A percentile compares a stretch with the other conserved stretches of the same genome.
Conservation (phyloP, 2,888 invertebrate genomes). For the Hybos culiciformis region DNA sequence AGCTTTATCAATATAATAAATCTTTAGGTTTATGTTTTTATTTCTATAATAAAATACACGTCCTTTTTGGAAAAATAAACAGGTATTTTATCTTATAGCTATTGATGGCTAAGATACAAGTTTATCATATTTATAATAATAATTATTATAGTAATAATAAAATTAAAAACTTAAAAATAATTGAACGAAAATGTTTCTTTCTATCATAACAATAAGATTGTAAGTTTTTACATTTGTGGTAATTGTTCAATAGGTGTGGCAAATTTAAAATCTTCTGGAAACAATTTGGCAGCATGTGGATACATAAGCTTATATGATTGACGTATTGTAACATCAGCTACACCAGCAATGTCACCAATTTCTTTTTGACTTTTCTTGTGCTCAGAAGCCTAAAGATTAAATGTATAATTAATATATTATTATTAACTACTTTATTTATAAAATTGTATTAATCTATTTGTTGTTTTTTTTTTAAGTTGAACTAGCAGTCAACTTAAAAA, state of each 20-base stretch:
- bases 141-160: neutral
- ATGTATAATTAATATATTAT: neutral
- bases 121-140: too few species aligned
- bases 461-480: too few species aligned
- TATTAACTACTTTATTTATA: too few species aligned
- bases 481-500: too few species aligned
- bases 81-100: too few species aligned
- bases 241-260: slow-evolving; percentile 87
- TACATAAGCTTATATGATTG: slow-evolving; percentile 97
- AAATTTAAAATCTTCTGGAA: slow-evolving; percentile 94
- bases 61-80: too few species aligned
- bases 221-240: slow-evolving; percentile 56
- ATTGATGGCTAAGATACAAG: too few species aligned
- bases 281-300: slow-evolving; percentile 79
- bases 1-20: too few species aligned
- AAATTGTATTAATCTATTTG: too few species aligned
- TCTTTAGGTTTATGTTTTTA: too few species aligned
- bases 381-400: slow-evolving; percentile 62
- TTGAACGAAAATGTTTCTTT: neutral
- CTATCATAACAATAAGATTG: neutral
- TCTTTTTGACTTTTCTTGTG: slow-evolving; percentile 95
- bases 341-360: slow-evolving; percentile 96
- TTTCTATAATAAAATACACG: too few species aligned
- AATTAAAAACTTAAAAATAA: neutral
- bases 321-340: slow-evolving; percentile 94